Evolutionary conservation across 2,797 vertebrate genomes (phyloP), one percentile per base, ranked within the genome.

Genomic region (Protonibea diacanthus): DNA sequence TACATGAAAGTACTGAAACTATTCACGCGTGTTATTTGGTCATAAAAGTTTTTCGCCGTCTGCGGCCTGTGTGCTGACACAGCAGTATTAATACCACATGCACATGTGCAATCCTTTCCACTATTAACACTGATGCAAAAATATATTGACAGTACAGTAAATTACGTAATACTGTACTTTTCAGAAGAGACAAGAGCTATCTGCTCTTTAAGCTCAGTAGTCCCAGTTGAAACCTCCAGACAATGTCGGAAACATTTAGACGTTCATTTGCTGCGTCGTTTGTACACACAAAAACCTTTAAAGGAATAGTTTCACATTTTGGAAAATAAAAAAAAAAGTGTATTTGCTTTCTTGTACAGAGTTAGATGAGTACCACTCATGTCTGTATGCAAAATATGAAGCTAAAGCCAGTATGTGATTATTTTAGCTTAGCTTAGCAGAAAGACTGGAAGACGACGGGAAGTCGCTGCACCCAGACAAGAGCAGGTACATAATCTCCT

Each of bases 11-110:
- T 52, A 76, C 38, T 66, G 74, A 89, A 88, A 83, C 73, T 74
- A 67, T 75, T 83, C 21, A 58, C 83, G 80, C 9, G 27, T 66
- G 47, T 79, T 73, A 80, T 90, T 91, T 88, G 86, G 80, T 88
- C 78, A 69, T 86, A 73, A 86, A 74, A 63, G n/a, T 76, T 74
- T 74, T 68, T 52, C 52, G 78, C 67, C 47, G 48, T 80, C 69
- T 78, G 65, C 59, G 45, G 74, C 53, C 51, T 44, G 56, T 51
- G 60, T 80, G 84, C 83, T 86, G 83, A 86, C 14, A 51, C 75
- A 83, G 48, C 61, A 74, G 71, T 45, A 90, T 88, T 79, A 52
- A 81, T 9, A 69, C 70, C 82, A 86, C 44, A 73, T 78, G 58
- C 47, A 75, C 18, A 47, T 67, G 55, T 82, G 58, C 17, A 74